phyloP scores from a whole-genome alignment of 2,113 vertebrate genomes.

The Oostethus manadensis region DNA sequence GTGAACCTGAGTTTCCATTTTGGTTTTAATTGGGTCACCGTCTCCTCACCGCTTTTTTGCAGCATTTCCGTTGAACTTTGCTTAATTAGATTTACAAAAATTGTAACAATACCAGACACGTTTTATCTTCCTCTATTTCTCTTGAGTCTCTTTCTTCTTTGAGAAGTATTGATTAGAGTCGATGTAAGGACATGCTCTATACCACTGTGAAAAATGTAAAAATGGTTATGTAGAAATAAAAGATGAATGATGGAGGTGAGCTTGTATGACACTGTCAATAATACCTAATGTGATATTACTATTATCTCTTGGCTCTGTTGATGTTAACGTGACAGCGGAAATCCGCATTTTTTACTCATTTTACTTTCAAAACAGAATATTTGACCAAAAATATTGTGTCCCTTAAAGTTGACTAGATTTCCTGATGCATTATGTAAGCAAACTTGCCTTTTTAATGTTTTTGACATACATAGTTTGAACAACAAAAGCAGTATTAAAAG shows the following conservation, averaged over 20 bases:
- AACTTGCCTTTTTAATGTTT: no score
- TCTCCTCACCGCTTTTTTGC: slow-evolving; percentile 39
- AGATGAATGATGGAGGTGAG: slow-evolving; percentile 46
- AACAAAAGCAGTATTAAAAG: no score
- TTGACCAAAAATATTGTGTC: no score
- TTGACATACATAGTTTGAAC: no score
- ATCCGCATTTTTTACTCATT: no score
- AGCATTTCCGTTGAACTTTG: slow-evolving; percentile 51
- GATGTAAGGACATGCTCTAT: slow-evolving; percentile 55
- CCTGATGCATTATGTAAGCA: no score
- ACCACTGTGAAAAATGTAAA: slow-evolving; percentile 43
- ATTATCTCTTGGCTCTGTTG: no score
- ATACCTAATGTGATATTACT: no score
- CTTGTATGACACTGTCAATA: no score
- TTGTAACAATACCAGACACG: slow-evolving; percentile 52
- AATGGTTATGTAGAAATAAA: slow-evolving; percentile 56
- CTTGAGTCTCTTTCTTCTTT: slow-evolving; percentile 62
- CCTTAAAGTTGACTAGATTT: no score
- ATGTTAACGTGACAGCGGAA: no score
- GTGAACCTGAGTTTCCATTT: slow-evolving; percentile 51
- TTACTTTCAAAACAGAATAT: no score
- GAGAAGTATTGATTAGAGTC: slow-evolving; percentile 64
- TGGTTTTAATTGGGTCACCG: slow-evolving; percentile 71
- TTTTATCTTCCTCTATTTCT: slow-evolving; percentile 46
- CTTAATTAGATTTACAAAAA: slow-evolving; percentile 63